Evolutionary conservation across 2,888 invertebrate species (phyloP).

Genomic region (Cosmopolites sordidus): DNA sequence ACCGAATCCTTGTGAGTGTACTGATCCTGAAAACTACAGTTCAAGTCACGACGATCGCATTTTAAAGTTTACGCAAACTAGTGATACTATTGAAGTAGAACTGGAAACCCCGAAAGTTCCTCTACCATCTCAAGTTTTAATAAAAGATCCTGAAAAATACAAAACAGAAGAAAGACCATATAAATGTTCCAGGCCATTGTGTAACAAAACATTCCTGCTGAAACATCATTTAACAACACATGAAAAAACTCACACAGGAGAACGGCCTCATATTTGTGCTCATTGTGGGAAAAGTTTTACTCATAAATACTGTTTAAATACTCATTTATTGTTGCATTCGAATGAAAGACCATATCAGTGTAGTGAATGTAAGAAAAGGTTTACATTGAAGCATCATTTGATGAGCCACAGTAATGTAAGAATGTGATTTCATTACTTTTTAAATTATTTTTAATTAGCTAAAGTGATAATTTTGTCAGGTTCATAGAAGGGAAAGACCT

Average conservation of each 20-base stretch:
- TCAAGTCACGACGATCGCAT: slow-evolving; percentile 13
- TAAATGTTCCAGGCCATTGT: slow-evolving; percentile 66
- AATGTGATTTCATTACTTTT: not conserved
- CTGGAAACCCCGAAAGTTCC: slow-evolving; percentile 13
- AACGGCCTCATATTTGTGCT: slow-evolving; percentile 71
- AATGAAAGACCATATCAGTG: slow-evolving; percentile 79
- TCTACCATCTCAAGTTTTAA: slow-evolving; percentile 14
- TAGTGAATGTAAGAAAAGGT: slow-evolving; percentile 80
- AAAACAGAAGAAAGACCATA: slow-evolving; percentile 58
- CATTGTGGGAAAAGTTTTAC: slow-evolving; percentile 80
- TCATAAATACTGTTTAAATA: slow-evolving; percentile 78
- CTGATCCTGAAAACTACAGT: slow-evolving; percentile 6
- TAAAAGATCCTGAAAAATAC: slow-evolving; percentile 13
- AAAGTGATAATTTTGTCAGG: slow-evolving; percentile 42
- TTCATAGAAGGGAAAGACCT: slow-evolving; percentile 75
- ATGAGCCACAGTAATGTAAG: slow-evolving; percentile 72
- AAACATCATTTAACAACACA: slow-evolving; percentile 83
- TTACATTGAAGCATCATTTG: slow-evolving; percentile 79
- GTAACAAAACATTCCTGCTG: slow-evolving; percentile 76
- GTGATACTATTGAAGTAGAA: slow-evolving; percentile 12
- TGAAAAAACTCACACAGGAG: slow-evolving; percentile 76
- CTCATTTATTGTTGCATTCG: slow-evolving; percentile 75
- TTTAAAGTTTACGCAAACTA: slow-evolving; percentile 17
- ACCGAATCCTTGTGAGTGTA: slow-evolving; percentile 10
- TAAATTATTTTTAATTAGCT: not conserved